Percentiles rank a stretch among this genome's conserved stretches.
phyloP scores from a whole-genome alignment of 2,797 vertebrate species.

The Semaprochilodus insignis region DNA sequence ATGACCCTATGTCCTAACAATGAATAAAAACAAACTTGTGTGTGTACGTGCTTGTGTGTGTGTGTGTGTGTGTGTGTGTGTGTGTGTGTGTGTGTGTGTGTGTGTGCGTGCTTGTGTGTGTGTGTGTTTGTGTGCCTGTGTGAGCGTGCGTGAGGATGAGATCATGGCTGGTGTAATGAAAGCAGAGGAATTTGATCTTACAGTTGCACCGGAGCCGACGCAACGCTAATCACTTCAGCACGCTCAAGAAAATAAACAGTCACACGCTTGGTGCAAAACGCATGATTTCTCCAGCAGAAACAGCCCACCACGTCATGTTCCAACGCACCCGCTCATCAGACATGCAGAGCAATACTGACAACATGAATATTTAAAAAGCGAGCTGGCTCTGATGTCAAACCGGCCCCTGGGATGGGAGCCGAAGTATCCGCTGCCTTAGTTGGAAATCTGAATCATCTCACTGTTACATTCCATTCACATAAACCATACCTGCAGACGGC shows the following conservation, averaged over 20 bases:
- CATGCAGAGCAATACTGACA: conserved; percentile 60
- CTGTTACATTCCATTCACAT: background rate
- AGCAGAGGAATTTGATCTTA: conserved; percentile 70
- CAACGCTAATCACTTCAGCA: conserved; percentile 67
- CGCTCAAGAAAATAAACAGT: conserved; percentile 67
- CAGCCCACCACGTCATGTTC: conserved; percentile 9
- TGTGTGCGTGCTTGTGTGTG: background rate
- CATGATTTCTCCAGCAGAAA: conserved; percentile 56
- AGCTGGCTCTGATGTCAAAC: conserved; percentile 69
- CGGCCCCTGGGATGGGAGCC: conserved; percentile 74
- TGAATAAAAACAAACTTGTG: background rate
- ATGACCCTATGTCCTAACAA: background rate
- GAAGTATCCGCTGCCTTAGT: conserved; percentile 65
- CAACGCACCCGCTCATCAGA: conserved; percentile 52
- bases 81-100: conserved; percentile 1
- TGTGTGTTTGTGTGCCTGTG: background rate
- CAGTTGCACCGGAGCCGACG: conserved; percentile 47
- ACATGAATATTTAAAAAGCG: conserved; percentile 63
- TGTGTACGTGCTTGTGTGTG: background rate
- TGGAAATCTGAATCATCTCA: background rate
- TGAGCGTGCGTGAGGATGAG: conserved; percentile 61
- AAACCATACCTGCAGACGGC: background rate
- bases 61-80: background rate
- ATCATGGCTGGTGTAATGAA: conserved; percentile 67
- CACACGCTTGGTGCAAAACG: background rate